Base-by-base conservation (phyloP, 2,113 vertebrate species). In the Rhadina sibilatrix region DNA sequence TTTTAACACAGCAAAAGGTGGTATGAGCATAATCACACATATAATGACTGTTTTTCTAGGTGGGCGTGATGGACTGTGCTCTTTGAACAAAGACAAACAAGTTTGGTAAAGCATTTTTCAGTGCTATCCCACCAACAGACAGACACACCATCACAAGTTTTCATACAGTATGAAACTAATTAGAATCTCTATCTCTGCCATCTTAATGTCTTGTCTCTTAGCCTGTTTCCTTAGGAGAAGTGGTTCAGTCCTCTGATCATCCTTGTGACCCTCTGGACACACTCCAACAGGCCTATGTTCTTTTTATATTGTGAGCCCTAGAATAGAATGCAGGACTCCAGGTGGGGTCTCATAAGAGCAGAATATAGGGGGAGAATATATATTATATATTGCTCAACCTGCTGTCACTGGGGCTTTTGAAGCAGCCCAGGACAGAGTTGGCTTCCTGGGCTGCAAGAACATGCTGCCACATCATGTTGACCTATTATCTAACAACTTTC, bases 391-490 rank as follows among this genome's bases (percentile, higher is more conserved):
- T 86, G 12, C 8, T 63, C 33, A 30, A 3, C 12, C 11, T 69
- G 15, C 31, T 70, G 56, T 31, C 30, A 22, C 23, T 1, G 3
- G 11, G 47, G 47, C 9, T 33, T 47, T 83, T 49, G 40, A 61
- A 35, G 14, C 14, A 49, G 70, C 17, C 40, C 10, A 40, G n/a
- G 30, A 49, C 42, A 37, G 25, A 20, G 19, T 2, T 77, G 63
- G 25, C 35, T 90, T 83, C 37, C 49, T 76, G 71, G 15, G 31
- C 31, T 61, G 17, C 24, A 77, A 61, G 47, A 56, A 40, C 22
- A 42, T 0, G 1, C 15, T 61, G 20, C 25, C 16, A 47, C 10
- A 38, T 69, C 8, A 11, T 42, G 6, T 7, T 49, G 40, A 49
- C 17, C 47, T 76, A 16, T 83, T 49, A 37, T 33, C 8, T 49